Evolutionary conservation across 2,113 vertebrate species (phyloP).

Genomic region (Herpailurus yagouaroundi): DNA sequence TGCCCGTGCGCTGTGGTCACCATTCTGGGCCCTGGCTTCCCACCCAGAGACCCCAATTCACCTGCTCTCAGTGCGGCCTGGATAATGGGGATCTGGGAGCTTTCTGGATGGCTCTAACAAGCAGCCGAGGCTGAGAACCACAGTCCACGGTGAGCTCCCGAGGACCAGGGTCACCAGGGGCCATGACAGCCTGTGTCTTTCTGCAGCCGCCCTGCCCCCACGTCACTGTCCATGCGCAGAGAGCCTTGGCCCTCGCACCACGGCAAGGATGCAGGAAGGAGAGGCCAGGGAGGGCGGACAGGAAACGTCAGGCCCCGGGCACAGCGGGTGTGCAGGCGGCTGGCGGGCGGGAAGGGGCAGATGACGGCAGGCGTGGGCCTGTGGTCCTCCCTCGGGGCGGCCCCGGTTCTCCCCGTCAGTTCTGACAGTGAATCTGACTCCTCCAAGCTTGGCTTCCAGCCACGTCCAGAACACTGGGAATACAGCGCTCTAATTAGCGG

Average conservation of each 20-base stretch:
- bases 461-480: neutral
- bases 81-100: rapidly evolving
- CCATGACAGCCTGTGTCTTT: rapidly evolving
- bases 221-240: neutral
- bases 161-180: neutral
- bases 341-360: rapidly evolving
- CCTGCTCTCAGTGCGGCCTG: too few relatives aligned
- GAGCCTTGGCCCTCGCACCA: neutral
- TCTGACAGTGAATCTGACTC: neutral
- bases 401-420: neutral
- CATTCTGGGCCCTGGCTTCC: neutral
- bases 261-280: rapidly evolving
- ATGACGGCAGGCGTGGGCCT: neutral
- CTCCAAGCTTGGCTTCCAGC: constrained; percentile 23
- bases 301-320: rapidly evolving
- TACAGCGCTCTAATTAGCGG: neutral
- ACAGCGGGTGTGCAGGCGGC: rapidly evolving
- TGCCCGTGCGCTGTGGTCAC: rapidly evolving
- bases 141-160: neutral
- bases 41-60: rapidly evolving
- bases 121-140: neutral
- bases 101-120: rapidly evolving
- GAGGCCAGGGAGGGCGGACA: neutral
- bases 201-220: neutral
- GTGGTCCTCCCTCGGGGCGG: neutral